A percentile compares a stretch with the other conserved stretches of the same genome.
Evolutionary conservation across 2,888 invertebrate species (phyloP).

Genomic region (Leptopilina syphax): DNA sequence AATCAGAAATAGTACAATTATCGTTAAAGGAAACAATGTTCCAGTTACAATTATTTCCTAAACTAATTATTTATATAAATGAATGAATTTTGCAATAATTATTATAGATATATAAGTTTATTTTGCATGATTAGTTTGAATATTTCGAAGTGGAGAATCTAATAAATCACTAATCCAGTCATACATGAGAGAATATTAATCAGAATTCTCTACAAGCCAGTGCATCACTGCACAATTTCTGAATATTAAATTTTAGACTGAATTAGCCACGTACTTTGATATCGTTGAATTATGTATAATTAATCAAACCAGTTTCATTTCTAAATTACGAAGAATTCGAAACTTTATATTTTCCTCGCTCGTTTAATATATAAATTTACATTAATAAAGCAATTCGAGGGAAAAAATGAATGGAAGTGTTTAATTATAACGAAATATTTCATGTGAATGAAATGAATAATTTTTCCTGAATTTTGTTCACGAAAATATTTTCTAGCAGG

Average conservation of each 20-base stretch:
- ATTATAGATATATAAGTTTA: background rate
- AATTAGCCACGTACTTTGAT: slow-evolving; percentile 11
- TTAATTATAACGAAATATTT: no score
- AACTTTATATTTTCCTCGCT: no score
- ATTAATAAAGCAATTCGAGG: no score
- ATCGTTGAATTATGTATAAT: slow-evolving; percentile 11
- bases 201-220: slow-evolving; percentile 52
- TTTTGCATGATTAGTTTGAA: background rate
- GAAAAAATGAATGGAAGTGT: no score
- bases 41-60: background rate
- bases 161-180: slow-evolving; percentile 36
- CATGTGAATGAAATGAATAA: no score
- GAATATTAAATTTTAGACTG: slow-evolving; percentile 33
- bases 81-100: background rate
- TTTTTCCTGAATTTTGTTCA: no score
- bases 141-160: slow-evolving; percentile 23
- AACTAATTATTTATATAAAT: background rate
- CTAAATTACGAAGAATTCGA: background rate
- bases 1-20: no score
- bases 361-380: no score
- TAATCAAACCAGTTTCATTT: background rate
- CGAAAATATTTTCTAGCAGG: no score
- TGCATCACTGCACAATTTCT: slow-evolving; percentile 54
- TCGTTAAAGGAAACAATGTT: no score
- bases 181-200: slow-evolving; percentile 47